Conservation (phyloP, 2,888 invertebrate genomes). For the Acronicta alni region DNA sequence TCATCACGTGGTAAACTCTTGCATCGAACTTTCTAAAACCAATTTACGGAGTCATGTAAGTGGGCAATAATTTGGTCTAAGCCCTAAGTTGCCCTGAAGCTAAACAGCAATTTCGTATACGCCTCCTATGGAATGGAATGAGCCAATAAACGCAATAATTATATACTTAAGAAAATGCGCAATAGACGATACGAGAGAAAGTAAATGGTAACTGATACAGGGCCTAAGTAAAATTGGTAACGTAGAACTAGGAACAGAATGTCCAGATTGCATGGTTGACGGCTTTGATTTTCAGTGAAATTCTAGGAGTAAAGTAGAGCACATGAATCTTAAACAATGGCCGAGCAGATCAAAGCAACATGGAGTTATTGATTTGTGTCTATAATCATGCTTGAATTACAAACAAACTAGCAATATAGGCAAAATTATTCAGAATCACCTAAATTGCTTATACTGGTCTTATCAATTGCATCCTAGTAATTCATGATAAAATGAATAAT, state of each 20-base stretch:
- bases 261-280: constrained; percentile 36
- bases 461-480: neutral
- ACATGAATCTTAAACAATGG: constrained; percentile 11
- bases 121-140: constrained; percentile 56
- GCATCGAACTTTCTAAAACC: constrained; percentile 64
- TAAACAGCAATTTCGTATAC: constrained; percentile 59
- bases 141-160: constrained; percentile 68
- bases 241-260: constrained; percentile 37
- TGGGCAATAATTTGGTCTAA: constrained; percentile 65
- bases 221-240: constrained; percentile 48
- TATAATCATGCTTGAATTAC: constrained; percentile 7
- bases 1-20: constrained; percentile 54
- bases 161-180: constrained; percentile 67
- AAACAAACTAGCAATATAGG: neutral
- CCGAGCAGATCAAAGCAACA: constrained; percentile 7
- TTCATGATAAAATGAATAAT: no score
- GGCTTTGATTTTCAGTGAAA: constrained; percentile 39
- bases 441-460: neutral
- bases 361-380: constrained; percentile 24
- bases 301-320: constrained; percentile 34
- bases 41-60: constrained; percentile 63
- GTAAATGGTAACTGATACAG: constrained; percentile 59
- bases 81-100: constrained; percentile 63
- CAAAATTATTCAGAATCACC: neutral
- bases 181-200: constrained; percentile 63